Evolutionary conservation across 2,888 invertebrate species (phyloP), one percentile per base, ranked within the genome.

Genomic region (Eupelmus urozonus): DNA sequence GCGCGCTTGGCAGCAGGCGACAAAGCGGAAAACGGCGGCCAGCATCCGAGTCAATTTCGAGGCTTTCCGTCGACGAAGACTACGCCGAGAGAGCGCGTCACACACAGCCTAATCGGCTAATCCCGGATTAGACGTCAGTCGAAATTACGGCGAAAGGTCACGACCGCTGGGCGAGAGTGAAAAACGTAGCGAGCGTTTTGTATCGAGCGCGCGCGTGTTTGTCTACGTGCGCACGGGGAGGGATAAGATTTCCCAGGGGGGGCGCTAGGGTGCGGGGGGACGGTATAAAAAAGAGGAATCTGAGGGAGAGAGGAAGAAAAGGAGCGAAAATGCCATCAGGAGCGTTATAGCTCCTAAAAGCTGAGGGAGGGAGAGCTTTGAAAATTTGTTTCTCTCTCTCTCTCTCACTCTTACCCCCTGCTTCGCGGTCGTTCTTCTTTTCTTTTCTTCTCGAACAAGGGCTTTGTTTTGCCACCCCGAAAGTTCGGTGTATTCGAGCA

Each of bases 111-210:
- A 23, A 49, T 1, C 4, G 62, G 18, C 59, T 66, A 71, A 77
- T 71, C 76, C 59, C 9, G 76, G 76, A 77, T 77, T 71, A 77
- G 59, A 59, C 25, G 57, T 71, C 67, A 62, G 34, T 34, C 53
- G 42, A 40, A 34, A 70, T 65, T 51, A 20, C 25, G 9, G 0
- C 49, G 45, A 51, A 34, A 34, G 34, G 34, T n/a, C 3, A 34
- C 9, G 34, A 34, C 9, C 34, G 9, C 34, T 34, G 49, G 49
- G 9, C 9, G 9, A 34, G 34, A 34, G 9, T 3, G 34, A 34
- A 34, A 34, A 34, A 34, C n/a, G 59, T 2, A 11, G 18, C n/a
- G 49, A 65, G 5, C 66, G 49, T 49, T 29, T 11, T 63, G 40
- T 62, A 42, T 42, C 2, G 60, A 3, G 9, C 20, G 34, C 1